Evolutionary conservation across 2,113 vertebrate genomes (phyloP).

Genomic region (Lepidothrix coronata): DNA sequence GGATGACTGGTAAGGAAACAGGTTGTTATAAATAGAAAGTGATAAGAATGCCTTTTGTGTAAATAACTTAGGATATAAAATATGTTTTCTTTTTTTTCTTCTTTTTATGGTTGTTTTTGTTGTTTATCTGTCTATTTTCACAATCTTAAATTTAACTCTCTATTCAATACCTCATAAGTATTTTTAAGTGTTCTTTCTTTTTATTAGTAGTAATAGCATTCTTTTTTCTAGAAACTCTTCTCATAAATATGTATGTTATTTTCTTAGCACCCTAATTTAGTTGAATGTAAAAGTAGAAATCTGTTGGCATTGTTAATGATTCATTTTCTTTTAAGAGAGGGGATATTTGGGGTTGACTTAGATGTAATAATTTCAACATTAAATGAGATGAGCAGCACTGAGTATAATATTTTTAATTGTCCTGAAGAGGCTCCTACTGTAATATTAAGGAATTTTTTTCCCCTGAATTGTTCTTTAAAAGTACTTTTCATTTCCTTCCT

Average conservation of each 20-base stretch:
- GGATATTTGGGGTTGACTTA: constrained; percentile 28
- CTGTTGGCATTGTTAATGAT: constrained; percentile 25
- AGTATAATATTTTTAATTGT: background rate
- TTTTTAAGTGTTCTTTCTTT: background rate
- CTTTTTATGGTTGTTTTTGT: background rate
- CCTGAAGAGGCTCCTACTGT: background rate
- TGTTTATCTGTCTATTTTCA: background rate
- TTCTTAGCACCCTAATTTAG: constrained; percentile 12
- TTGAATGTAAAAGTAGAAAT: background rate
- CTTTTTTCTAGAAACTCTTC: background rate
- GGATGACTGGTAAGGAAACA: background rate
- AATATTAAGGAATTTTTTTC: background rate
- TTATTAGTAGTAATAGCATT: background rate
- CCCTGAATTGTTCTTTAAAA: background rate
- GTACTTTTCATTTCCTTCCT: background rate
- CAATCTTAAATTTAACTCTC: background rate
- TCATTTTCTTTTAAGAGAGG: constrained; percentile 22
- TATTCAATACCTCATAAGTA: background rate
- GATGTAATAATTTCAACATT: constrained; percentile 14
- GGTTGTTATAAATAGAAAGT: background rate
- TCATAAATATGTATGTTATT: constrained; percentile 38
- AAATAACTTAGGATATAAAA: background rate
- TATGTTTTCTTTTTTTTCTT: background rate
- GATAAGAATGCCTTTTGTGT: background rate
- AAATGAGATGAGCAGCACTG: background rate